Evolutionary conservation across 2,888 invertebrate genomes (phyloP).

Genomic region (Podotricha telesiphe): DNA sequence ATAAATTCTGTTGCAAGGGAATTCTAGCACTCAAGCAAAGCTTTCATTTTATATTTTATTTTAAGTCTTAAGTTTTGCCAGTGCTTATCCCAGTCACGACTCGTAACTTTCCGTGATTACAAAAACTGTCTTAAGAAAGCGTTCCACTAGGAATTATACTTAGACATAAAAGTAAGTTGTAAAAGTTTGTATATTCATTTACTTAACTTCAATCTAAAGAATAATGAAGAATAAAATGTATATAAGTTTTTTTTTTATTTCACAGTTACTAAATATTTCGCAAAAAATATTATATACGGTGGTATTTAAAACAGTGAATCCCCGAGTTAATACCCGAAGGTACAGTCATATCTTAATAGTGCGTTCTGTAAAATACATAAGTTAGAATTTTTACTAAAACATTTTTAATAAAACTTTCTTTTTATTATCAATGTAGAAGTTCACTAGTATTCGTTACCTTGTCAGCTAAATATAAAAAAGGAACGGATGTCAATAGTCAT

Average conservation of each 20-base stretch:
- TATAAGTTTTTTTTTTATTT: background rate
- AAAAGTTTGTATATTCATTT: background rate
- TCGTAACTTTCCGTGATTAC: slow-evolving; percentile 8
- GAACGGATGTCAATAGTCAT: background rate
- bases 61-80: background rate
- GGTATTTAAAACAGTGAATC: background rate
- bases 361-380: too few relatives aligned
- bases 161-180: slow-evolving; percentile 8
- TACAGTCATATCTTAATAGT: background rate
- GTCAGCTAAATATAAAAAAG: background rate
- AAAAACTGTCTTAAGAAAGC: slow-evolving; percentile 15
- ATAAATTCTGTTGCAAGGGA: background rate
- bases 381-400: too few relatives aligned
- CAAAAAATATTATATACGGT: background rate
- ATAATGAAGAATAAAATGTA: background rate
- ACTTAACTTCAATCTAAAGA: background rate
- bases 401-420: too few relatives aligned
- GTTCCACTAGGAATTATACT: slow-evolving; percentile 3
- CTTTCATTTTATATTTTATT: slow-evolving; percentile 8
- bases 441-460: background rate
- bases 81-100: slow-evolving; percentile 14
- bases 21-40: background rate
- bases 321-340: background rate
- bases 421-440: too few relatives aligned
- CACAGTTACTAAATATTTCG: background rate